Conservation (phyloP, 2,113 vertebrate genomes). For the Holacanthus passer region DNA sequence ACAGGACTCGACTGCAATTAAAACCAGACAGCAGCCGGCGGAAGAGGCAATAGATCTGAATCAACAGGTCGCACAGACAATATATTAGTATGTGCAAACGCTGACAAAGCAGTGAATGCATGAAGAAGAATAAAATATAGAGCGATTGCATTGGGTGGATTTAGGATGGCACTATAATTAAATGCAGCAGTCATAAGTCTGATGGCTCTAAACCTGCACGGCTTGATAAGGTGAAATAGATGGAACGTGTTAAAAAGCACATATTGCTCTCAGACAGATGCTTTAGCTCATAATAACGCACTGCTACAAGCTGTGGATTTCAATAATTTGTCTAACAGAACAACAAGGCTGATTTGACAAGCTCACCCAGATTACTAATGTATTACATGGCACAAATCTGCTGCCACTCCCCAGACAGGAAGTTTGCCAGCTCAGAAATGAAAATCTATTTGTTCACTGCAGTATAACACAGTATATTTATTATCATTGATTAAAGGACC, state of each 20-base stretch:
- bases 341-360: conserved; percentile 23
- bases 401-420: conserved; percentile 14
- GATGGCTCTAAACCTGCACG: neutral
- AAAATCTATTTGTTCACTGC: conserved; percentile 15
- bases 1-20: conserved; percentile 51
- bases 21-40: conserved; percentile 18
- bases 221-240: neutral
- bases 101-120: conserved; percentile 39
- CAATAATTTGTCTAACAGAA: conserved; percentile 40
- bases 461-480: neutral
- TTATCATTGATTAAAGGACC: neutral
- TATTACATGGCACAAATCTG: conserved; percentile 20
- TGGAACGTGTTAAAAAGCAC: neutral
- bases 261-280: neutral
- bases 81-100: neutral
- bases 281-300: neutral
- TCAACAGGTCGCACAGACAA: conserved; percentile 34
- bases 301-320: conserved; percentile 4
- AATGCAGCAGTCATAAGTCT: neutral
- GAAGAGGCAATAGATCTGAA: conserved; percentile 28
- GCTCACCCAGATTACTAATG: conserved; percentile 25
- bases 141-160: conserved; percentile 8
- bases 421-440: neutral
- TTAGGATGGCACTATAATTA: conserved; percentile 11
- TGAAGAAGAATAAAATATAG: neutral